Conservation (phyloP, 1,140 invertebrate genomes). For the Asobara japonica region DNA sequence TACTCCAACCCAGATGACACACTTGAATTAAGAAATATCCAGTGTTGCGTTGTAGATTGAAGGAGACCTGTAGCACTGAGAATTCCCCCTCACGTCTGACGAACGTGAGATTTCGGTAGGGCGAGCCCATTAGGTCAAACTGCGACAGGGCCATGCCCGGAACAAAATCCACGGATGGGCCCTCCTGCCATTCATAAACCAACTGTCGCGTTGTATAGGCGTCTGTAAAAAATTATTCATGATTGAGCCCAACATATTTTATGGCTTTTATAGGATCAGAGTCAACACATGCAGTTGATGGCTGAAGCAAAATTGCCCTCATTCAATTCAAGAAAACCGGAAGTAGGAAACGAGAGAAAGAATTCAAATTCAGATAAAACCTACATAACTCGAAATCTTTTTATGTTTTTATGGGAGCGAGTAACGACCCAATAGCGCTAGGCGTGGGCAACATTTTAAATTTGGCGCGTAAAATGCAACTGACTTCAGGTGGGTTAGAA, state of each 20-base stretch:
- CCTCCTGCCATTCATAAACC: conserved; percentile 89
- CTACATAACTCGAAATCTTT: no score
- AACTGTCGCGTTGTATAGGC: conserved; percentile 91
- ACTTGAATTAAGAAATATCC: conserved; percentile 93
- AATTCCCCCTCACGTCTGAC: conserved; percentile 84
- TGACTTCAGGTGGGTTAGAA: no score
- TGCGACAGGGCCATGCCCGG: conserved; percentile 91
- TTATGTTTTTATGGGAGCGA: no score
- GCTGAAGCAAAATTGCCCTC: no score
- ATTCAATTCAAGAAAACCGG: no score
- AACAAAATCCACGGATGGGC: conserved; percentile 84
- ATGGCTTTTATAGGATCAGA: neutral
- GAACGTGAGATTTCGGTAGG: conserved; percentile 82
- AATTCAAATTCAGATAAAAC: conserved; percentile 17
- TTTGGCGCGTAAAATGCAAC: no score
- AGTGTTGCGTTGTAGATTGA: conserved; percentile 89
- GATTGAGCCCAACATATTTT: neutral
- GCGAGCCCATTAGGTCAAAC: conserved; percentile 89
- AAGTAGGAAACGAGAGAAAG: no score
- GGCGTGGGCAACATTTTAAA: no score
- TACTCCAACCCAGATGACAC: neutral
- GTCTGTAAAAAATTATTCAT: conserved; percentile 69
- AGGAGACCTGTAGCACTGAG: conserved; percentile 90
- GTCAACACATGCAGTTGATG: neutral
- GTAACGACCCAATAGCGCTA: no score